These are phyloP conservation scores for Hirundichthys speculiger DNA, from an alignment of 2,113 vertebrate species.

Conservation along the genomic window DNA sequence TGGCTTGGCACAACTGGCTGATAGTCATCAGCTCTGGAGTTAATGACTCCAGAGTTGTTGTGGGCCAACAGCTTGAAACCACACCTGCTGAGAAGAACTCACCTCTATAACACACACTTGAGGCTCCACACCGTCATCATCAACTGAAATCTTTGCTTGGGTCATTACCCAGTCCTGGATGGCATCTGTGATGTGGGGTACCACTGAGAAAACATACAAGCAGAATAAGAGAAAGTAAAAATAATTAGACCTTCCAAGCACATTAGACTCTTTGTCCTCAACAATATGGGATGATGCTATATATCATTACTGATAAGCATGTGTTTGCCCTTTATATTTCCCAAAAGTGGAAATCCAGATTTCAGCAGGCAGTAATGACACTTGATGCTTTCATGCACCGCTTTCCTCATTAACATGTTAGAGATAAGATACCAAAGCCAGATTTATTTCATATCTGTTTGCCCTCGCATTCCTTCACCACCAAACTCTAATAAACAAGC, in stretches of 20 bases:
- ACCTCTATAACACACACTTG: conserved; percentile 99
- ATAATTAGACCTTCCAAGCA: background rate
- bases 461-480: no score
- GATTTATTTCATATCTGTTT: no score
- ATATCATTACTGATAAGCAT: no score
- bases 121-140: conserved; percentile 91
- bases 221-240: conserved; percentile 20
- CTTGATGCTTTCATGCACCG: no score
- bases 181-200: conserved; percentile 97
- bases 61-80: background rate
- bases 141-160: conserved; percentile 91
- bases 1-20: background rate
- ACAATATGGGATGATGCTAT: no score
- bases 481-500: no score
- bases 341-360: no score
- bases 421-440: no score
- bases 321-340: no score
- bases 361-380: no score
- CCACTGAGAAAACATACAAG: conserved; percentile 78
- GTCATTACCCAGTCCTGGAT: conserved; percentile 98
- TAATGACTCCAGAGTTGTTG: background rate
- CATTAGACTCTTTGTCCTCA: background rate
- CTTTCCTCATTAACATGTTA: no score
- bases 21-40: background rate
- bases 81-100: background rate